These are phyloP conservation scores for Drosophila macrospina DNA, from an alignment of 2,888 invertebrate species.

Conservation along the genomic window DNA sequence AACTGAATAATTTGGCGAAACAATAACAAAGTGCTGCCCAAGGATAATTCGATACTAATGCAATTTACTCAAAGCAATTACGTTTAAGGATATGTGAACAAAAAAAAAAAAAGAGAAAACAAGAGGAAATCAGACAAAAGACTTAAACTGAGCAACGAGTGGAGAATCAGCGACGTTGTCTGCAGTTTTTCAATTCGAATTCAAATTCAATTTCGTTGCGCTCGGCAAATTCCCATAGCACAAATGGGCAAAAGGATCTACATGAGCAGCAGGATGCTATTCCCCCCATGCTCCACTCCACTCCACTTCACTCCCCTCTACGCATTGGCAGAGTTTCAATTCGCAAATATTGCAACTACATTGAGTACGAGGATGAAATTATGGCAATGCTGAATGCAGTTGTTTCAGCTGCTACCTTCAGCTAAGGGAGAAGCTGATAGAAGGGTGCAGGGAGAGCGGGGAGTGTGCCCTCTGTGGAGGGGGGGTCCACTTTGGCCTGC, in stretches of 20 bases:
- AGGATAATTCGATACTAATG: constrained; percentile 52
- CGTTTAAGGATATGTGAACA: constrained; percentile 25
- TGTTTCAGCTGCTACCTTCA: constrained; percentile 51
- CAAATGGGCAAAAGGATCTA: constrained; percentile 41
- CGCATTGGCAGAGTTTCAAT: constrained; percentile 48
- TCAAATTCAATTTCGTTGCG: constrained; percentile 65
- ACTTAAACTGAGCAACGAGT: constrained; percentile 26
- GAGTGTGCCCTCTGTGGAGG: constrained; percentile 2
- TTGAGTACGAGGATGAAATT: constrained; percentile 64
- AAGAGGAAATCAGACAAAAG: constrained; percentile 39
- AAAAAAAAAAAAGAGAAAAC: constrained; percentile 12
- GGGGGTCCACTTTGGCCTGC: constrained; percentile 17
- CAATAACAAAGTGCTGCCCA: constrained; percentile 58
- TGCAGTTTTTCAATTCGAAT: constrained; percentile 66
- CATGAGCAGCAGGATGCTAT: background rate
- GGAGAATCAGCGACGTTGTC: constrained; percentile 34
- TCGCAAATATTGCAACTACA: constrained; percentile 65
- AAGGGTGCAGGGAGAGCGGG: background rate
- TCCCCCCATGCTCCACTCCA: background rate
- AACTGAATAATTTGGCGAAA: constrained; percentile 17
- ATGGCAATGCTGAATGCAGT: constrained; percentile 63
- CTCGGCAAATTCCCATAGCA: constrained; percentile 58
- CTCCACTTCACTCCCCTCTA: background rate
- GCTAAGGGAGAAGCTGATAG: background rate
- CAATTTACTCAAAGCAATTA: constrained; percentile 57